Base-by-base conservation (phyloP, 2,888 invertebrate genomes). In the Acanthosepion lycidas region DNA sequence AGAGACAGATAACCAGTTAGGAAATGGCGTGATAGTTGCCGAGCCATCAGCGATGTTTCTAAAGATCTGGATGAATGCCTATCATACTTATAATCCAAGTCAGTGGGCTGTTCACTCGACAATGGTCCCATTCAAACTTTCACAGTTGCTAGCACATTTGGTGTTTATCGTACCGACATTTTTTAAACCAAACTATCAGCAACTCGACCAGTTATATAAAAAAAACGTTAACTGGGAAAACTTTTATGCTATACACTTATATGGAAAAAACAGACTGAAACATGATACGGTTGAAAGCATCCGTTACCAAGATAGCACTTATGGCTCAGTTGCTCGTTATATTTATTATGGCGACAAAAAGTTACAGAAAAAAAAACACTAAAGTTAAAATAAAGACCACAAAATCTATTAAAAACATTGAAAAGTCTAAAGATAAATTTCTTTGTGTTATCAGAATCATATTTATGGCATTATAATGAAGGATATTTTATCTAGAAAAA, bases 101-200 rank as follows among this genome's bases (percentile, higher is more conserved):
- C 28, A 91, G 91, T 91, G 91, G 91, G 91, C 91, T 23, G n/a
- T 91, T 48, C 91, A 91, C 91, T 91, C 91, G 91, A 91, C 91
- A 23, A 23, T n/a, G 28, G 23, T 91, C 33, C 91, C 91, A 23
- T n/a, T 91, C 28, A 2, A 91, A 48, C 91, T 91, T 33, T 3
- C 33, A 18, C 15, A 48, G 48, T 5, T 91, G 1, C 20, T 91
- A 48, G 0, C 91, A 6, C 15, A 91, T 5, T 18, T 91, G 91
- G 48, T n/a, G 18, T 48, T 42, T 23, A n/a, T 91, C 2, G 33
- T 20, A 23, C 20, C 18, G 5, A 91, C 91, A 20, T 42, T 91
- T 48, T 91, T 42, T 48, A 33, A 48, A 48, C 91, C 91, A 91
- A 91, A 91, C 33, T 91, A 91, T 48, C 15, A 2, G 2, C 28